Evolutionary conservation across 2,888 invertebrate species (phyloP).

Genomic region (Glaucopsyche alexis): DNA sequence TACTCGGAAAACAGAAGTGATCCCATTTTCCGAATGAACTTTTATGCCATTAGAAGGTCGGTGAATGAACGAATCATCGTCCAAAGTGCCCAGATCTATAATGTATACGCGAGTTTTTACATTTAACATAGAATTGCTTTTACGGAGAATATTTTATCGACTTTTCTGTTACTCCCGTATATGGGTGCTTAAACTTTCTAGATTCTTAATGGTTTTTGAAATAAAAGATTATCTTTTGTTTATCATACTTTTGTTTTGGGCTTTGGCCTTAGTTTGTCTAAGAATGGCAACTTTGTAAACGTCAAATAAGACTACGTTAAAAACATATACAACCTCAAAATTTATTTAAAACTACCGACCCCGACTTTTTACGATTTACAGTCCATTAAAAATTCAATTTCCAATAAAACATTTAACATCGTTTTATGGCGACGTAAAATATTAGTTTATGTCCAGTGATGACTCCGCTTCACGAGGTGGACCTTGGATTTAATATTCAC

Average conservation of each 20-base stretch:
- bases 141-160: slow-evolving; percentile 29
- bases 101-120: slow-evolving; percentile 34
- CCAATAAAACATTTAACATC: slow-evolving; percentile 2
- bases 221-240: neutral
- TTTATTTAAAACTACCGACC: slow-evolving; percentile 7
- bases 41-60: slow-evolving; percentile 21
- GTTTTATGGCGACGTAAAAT: slow-evolving; percentile 3
- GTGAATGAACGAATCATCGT: slow-evolving; percentile 34
- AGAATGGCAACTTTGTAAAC: neutral
- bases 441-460: slow-evolving; percentile 3
- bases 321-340: neutral
- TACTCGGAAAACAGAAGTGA: neutral
- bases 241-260: neutral
- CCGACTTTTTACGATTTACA: neutral
- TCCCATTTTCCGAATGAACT: neutral
- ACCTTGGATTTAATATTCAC: slow-evolving; percentile 5
- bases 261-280: too few species aligned
- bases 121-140: slow-evolving; percentile 37
- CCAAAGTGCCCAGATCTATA: slow-evolving; percentile 42
- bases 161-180: neutral
- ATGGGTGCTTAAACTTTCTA: slow-evolving; percentile 1
- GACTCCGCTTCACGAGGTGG: neutral
- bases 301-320: neutral
- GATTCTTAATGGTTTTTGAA: neutral
- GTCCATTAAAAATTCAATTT: slow-evolving; percentile 8